Conservation (phyloP, 2,113 vertebrate genomes). For the Podocnemis expansa region DNA sequence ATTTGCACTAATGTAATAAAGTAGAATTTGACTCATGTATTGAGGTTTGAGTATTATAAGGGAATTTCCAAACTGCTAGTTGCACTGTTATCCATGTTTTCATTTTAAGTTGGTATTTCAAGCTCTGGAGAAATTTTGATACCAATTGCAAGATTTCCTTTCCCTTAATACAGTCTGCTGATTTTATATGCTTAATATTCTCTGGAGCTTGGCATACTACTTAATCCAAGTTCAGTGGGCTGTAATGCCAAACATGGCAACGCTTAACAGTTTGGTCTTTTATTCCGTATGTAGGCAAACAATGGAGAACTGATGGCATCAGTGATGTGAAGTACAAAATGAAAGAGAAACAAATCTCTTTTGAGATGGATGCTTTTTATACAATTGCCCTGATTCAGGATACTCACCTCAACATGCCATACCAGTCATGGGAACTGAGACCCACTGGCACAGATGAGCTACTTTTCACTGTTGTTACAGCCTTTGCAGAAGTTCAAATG, state of each 20-base stretch:
- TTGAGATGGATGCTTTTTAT: constrained; percentile 80
- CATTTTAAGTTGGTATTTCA: neutral
- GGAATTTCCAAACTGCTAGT: neutral
- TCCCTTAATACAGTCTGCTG: neutral
- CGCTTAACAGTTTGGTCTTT: neutral
- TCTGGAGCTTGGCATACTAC: neutral
- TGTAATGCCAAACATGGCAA: neutral
- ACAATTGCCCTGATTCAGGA: constrained; percentile 86
- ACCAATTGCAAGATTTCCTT: neutral
- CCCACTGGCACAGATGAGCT: constrained; percentile 77
- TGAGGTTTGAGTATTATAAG: neutral
- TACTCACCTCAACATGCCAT: constrained; percentile 86
- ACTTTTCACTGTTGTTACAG: constrained; percentile 74
- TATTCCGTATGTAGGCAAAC: constrained; percentile 71
- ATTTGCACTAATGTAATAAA: neutral
- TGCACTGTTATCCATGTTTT: neutral
- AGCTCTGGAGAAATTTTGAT: neutral
- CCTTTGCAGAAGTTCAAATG: constrained; percentile 81
- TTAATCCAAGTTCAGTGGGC: neutral
- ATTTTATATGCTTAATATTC: neutral
- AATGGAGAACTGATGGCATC: constrained; percentile 86
- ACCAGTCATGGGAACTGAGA: constrained; percentile 86
- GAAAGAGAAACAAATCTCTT: constrained; percentile 73
- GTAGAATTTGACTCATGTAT: neutral
- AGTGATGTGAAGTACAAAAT: constrained; percentile 52